Evolutionary conservation across 1,140 invertebrate species (phyloP).

Genomic region (Anastatus disparis): DNA sequence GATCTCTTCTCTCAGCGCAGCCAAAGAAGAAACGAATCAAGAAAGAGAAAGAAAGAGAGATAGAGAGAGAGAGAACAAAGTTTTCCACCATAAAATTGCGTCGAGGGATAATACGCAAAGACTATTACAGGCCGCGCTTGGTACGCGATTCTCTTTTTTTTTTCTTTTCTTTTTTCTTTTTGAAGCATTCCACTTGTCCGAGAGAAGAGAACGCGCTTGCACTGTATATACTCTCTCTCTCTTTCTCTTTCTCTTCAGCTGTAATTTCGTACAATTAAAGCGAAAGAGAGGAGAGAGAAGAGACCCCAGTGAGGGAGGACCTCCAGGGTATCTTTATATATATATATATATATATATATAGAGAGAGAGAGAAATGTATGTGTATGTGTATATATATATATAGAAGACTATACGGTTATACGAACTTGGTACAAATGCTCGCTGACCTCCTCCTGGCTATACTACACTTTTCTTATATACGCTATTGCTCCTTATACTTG

Average conservation of each 20-base stretch:
- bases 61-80: conserved; percentile 4
- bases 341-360: no score
- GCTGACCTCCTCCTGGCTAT: conserved; percentile 15
- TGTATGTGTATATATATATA: no score
- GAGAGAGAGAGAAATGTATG: no score
- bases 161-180: no score
- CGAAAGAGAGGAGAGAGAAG: no score
- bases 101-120: conserved; percentile 40
- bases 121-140: conserved; percentile 39
- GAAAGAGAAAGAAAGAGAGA: not conserved
- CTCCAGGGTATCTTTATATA: no score
- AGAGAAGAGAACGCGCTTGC: no score
- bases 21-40: conserved; percentile 28
- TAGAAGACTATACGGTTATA: no score
- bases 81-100: conserved; percentile 39
- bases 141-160: conserved; percentile 25
- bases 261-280: conserved; percentile 45
- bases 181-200: conserved; percentile 38
- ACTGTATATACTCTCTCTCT: no score
- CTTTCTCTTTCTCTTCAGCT: no score
- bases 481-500: no score
- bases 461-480: conserved; percentile 1
- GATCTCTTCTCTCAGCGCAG: conserved; percentile 2
- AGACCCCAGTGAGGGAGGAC: conserved; percentile 27
- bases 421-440: no score